Conservation (phyloP, 2,797 vertebrate genomes). For the Pseudomugil gertrudae region DNA sequence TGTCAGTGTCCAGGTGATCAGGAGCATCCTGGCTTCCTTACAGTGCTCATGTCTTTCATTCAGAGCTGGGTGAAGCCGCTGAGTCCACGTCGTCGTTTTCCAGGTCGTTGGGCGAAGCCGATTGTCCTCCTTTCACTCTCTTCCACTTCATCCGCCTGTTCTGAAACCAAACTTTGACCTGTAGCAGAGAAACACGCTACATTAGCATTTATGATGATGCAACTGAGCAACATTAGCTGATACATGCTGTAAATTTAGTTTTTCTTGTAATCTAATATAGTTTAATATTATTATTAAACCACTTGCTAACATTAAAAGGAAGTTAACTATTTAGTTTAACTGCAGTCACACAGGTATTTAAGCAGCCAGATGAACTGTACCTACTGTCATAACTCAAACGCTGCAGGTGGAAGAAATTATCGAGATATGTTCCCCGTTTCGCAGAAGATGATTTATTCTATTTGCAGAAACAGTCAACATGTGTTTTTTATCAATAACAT, state of each 20-base stretch:
- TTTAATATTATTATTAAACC: no score
- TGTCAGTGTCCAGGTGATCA: slow-evolving; percentile 42
- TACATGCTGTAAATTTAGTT: no score
- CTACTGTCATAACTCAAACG: slow-evolving; percentile 43
- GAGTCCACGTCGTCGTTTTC: slow-evolving; percentile 93
- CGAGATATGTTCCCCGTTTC: slow-evolving; percentile 68
- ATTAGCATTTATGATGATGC: not conserved
- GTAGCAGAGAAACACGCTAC: slow-evolving; percentile 12
- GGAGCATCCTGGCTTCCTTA: not conserved
- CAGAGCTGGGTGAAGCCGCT: slow-evolving; percentile 91
- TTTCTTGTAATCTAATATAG: no score
- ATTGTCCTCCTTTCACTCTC: slow-evolving; percentile 93
- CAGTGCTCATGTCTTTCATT: slow-evolving; percentile 69
- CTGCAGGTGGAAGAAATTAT: slow-evolving; percentile 68
- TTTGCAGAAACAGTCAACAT: slow-evolving; percentile 82
- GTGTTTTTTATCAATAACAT: slow-evolving; percentile 82
- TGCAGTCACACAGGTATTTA: slow-evolving; percentile 31
- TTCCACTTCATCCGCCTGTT: slow-evolving; percentile 99
- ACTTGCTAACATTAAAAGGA: no score
- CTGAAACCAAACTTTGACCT: slow-evolving; percentile 99
- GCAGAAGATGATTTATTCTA: slow-evolving; percentile 80
- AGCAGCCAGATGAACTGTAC: no score
- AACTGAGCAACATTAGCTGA: not conserved
- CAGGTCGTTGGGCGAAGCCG: slow-evolving; percentile 86
- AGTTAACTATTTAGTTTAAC: slow-evolving; percentile 17